Evolutionary conservation across 2,113 vertebrate species (phyloP).

Genomic region (Trochalopteron elliotii): DNA sequence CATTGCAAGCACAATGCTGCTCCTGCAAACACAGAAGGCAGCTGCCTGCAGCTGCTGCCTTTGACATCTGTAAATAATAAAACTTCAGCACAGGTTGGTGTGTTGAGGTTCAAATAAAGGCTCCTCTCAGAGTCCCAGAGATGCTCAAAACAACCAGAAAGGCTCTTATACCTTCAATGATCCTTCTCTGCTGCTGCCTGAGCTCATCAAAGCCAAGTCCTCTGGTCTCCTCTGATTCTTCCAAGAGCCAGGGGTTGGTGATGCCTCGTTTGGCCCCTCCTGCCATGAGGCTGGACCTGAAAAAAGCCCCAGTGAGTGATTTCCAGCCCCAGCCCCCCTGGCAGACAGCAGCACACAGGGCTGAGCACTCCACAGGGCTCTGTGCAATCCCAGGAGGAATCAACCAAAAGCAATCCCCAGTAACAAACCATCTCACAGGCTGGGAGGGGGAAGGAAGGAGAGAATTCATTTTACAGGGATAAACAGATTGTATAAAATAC

Average conservation of each 20-base stretch:
- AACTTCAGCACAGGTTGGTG: background rate
- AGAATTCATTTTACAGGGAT: background rate
- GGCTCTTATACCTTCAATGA: conserved; percentile 85
- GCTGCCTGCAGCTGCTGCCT: background rate
- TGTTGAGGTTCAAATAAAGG: accelerated
- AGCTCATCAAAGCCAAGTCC: conserved; percentile 87
- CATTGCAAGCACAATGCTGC: background rate
- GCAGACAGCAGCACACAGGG: accelerated
- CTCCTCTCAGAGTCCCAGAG: background rate
- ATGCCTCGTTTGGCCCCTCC: conserved; percentile 65
- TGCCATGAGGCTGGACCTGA: conserved; percentile 85
- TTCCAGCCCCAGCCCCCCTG: background rate
- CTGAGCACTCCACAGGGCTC: accelerated
- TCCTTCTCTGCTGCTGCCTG: conserved; percentile 88
- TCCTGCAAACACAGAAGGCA: background rate
- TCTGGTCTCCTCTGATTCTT: conserved; percentile 90
- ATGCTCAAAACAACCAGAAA: background rate
- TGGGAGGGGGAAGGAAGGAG: background rate
- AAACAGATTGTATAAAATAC: too few species aligned
- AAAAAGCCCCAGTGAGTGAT: background rate
- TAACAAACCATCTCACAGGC: accelerated
- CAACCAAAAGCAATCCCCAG: background rate
- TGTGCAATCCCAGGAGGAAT: background rate
- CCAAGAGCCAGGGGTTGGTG: conserved; percentile 89
- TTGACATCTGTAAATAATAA: background rate